Evolutionary conservation across 64 coral and sea anemone species (phyloP), one percentile per base, ranked within the genome.

Genomic region (Hydrozoanthus tunicans): DNA sequence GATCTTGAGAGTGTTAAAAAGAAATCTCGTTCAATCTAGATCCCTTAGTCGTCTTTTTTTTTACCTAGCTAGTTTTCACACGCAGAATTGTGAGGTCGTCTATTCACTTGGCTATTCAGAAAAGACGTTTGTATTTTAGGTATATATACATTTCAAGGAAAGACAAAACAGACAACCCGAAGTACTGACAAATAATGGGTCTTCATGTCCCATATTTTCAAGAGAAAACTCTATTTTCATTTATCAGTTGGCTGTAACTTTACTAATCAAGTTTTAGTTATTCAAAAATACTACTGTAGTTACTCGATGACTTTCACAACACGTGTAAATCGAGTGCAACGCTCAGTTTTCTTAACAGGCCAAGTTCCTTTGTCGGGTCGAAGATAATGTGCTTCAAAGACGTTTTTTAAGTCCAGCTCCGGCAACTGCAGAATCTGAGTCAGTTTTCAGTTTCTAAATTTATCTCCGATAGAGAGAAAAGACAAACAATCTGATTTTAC

Each of bases 331-430:
- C 57, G 64, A 54, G 32, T 43, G 32, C 32, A 43, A 43, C 32
- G 32, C 53, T 73, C 52, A 72, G 67, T 73, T 86, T 85, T 86
- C 54, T 86, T 27, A 52, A 86, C 70, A 71, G 82, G 66, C n/a
- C 64, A 57, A 86, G 65, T 72, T 73, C 67, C 73, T 58, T 86
- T 86, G 83, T 86, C 73, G 66, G 51, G 11, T 8, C 32, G 5
- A 24, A 53, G n/a, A 20, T 69, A 4, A 26, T 11, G 68, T 67
- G 20, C 67, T 20, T 63, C 80, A 14, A 51, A 51, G 13, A 0
- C 5, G 23, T 59, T 73, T 72, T 86, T 72, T 10, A 12, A 56
- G 4, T 14, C 13, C 13, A 13, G 52, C 15, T 73, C 73, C 9
- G 52, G 12, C 67, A 32, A 56, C 6, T 7, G 12, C 9, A 9